Evolutionary conservation across 2,113 vertebrate species (phyloP).

Genomic region (Ctenomys sociabilis): DNA sequence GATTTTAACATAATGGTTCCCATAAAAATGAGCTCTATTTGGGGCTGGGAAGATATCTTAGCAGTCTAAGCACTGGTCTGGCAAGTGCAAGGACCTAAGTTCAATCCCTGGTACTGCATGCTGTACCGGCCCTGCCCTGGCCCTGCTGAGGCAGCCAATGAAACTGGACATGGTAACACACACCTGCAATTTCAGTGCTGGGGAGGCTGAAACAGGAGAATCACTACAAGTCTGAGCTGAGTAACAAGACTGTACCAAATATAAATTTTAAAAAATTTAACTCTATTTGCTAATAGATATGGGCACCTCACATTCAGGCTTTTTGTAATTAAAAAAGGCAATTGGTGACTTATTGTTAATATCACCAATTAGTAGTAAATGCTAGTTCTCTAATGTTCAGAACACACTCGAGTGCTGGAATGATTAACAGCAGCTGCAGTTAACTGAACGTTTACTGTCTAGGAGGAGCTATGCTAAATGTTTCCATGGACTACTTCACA

Average conservation of each 20-base stretch:
- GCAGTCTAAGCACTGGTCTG: too few relatives aligned
- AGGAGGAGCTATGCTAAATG: background rate
- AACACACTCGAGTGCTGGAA: background rate
- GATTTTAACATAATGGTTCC: background rate
- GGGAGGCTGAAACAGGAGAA: too few relatives aligned
- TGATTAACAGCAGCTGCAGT: background rate
- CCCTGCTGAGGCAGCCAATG: too few relatives aligned
- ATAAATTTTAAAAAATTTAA: too few relatives aligned
- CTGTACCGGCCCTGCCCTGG: too few relatives aligned
- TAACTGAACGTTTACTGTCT: background rate
- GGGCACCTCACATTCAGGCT: background rate
- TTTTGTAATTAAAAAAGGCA: constrained; percentile 32
- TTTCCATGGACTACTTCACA: background rate
- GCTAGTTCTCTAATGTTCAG: background rate
- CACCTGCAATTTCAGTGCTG: too few relatives aligned
- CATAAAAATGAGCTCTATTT: background rate
- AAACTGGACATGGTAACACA: too few relatives aligned
- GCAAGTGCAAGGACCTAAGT: too few relatives aligned
- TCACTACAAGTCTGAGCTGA: too few relatives aligned
- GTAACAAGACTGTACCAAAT: too few relatives aligned
- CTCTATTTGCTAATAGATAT: background rate
- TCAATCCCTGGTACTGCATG: too few relatives aligned
- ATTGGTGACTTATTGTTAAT: background rate
- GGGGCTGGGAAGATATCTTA: too few relatives aligned
- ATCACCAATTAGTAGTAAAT: background rate